Evolutionary conservation across 2,888 invertebrate genomes (phyloP), one percentile per base, ranked within the genome.

Genomic region (Helicoverpa assulta): DNA sequence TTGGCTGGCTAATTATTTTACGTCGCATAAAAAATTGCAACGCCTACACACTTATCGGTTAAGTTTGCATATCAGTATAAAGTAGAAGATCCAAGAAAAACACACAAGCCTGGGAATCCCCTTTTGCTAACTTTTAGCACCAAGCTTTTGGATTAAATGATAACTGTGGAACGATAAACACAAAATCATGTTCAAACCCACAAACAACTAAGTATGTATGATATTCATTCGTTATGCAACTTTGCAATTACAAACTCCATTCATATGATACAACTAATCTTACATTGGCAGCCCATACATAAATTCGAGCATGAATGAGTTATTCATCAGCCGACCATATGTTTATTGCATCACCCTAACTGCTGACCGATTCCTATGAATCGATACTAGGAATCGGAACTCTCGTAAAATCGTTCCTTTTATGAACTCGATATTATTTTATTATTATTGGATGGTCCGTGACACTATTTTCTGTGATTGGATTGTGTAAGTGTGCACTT

Each of bases 261-360:
- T 29, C 10, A 52, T 37, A 29, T 33, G n/a, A 64, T 62, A 58
- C 26, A 7, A 53, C 19, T 69, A 67, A 67, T 68, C 57, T 66
- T 74, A 70, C 60, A 77, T 61, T 62, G 37, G 62, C 55, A 58
- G 19, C 14, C 57, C 59, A 69, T 70, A 76, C 70, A 76, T 76
- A 73, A 54, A 29, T 58, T 54, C 26, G 61, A 73, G 29, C 40
- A 70, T 81, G 70, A 76, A 81, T 75, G 73, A 73, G 63, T 81
- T 74, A 78, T 82, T 68, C 62, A 73, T 67, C 58, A 8, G 14
- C 19, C 19, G 47, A 37, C 76, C 76, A 82, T 72, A 68, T 82
- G 81, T 73, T 71, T 14, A 26, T 59, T 37, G 53, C 73, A 61
- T 82, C 78, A 73, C 33, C 40, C 12, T 43, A 7, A 70, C 18